Evolutionary conservation across 2,113 vertebrate species (phyloP), one percentile per base, ranked within the genome.

Genomic region (Chaetorhynchus papuensis): DNA sequence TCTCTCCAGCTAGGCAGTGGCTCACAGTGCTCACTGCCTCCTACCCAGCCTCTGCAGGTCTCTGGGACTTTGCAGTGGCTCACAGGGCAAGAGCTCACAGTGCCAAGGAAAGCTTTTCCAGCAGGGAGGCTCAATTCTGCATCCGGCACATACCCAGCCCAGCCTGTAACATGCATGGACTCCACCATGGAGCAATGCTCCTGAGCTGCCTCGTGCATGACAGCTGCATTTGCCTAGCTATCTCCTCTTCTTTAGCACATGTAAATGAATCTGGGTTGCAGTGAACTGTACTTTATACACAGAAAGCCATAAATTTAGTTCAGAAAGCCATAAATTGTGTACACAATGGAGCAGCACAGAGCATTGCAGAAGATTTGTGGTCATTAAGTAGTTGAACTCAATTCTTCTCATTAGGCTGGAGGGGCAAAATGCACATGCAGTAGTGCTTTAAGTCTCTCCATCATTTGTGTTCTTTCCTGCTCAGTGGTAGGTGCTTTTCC

Each of bases 361-460:
- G 11, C 16, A 71, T 37, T 76, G 42, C n/a, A 50, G 50, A 61
- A 66, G 9, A 78, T 80, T 57, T 72, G 63, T 80, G 27, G n/a
- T 65, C 30, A 53, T 66, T 90, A 84, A 78, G 35, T 54, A 77
- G 54, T 15, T 76, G 65, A 60, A 60, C 49, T 75, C 77, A 84
- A 66, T 80, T 50, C 37, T 87, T 89, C 23, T 89, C 23, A 24
- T 64, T 76, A 82, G 42, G 39, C 57, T 68, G 49, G 76, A 91
- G 33, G 13, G 20, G 15, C 18, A 89, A 92, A 60, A 53, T 49
- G 11, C 15, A n/a, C 24, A 50, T 10, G 45, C 30, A 44, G 30
- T 47, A 74, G 41, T 82, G 10, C 14, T 69, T 89, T 47, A 92
- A 95, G 66, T 69, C 50, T 93, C 76, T 77, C 60, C 61, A 54